These are phyloP conservation scores for Heliconius erato DNA, from an alignment of 2,888 invertebrate genomes.

Conservation along the genomic window DNA sequence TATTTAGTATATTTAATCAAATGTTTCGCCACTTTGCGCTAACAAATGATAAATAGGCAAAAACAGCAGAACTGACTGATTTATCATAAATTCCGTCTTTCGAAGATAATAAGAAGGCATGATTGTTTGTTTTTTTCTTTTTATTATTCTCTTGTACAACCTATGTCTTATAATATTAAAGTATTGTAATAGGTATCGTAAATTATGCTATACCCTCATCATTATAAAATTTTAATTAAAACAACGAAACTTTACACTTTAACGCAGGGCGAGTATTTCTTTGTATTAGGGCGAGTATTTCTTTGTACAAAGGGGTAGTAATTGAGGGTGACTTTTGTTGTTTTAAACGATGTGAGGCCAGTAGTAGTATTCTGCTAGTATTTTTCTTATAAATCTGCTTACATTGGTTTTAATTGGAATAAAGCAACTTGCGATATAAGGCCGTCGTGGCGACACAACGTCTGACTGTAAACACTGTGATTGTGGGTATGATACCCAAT, in stretches of 20 bases:
- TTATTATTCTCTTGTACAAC: no score
- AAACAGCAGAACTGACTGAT: no score
- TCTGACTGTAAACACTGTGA: neutral
- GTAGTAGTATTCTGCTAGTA: neutral
- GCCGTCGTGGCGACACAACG: neutral
- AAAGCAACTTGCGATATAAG: neutral
- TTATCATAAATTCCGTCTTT: no score
- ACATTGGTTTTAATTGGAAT: neutral
- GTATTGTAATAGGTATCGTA: no score
- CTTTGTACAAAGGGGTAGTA: neutral
- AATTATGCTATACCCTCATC: no score
- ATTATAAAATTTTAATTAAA: neutral
- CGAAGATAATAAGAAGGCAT: no score
- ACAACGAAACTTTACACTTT: neutral
- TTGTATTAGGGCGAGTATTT: neutral
- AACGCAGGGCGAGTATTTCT: neutral
- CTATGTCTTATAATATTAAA: no score
- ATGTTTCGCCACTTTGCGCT: no score
- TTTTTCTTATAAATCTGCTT: neutral
- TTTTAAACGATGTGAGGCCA: neutral
- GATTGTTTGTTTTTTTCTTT: no score
- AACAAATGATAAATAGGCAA: no score
- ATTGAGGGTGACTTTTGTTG: constrained; percentile 3
- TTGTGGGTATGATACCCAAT: neutral
- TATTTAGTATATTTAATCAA: no score